Evolutionary conservation across 2,797 vertebrate genomes (phyloP), one percentile per base, ranked within the genome.

Genomic region (Danio choprae): DNA sequence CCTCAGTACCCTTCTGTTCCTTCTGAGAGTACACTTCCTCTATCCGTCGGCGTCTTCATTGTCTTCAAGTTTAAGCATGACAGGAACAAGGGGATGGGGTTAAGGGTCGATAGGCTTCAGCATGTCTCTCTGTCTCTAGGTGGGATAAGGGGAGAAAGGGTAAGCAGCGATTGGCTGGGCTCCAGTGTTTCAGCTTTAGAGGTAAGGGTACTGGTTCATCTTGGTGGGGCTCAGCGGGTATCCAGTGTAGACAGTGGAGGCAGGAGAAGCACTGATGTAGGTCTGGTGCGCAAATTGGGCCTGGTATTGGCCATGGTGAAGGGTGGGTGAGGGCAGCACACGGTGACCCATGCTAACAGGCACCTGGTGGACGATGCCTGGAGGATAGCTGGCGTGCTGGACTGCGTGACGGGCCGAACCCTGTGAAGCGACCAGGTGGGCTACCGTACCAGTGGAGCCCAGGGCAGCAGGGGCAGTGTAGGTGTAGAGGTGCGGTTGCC

Each of bases 191-290:
- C 86, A 86, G 90, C 89, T 94, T 91, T 94, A 95, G 96, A 99
- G 96, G 95, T 99, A 99, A 89, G 98, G 97, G 94, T 99, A 99
- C 94, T 99, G 98, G 95, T 98, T 99, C 91, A 99, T 97, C 96
- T 99, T 99, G 88, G 97, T 95, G 86, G 98, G 98, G 94, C 98
- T 99, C 95, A 99, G 93, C 41, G 97, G 97, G 92, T 98, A 99
- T 97, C 98, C 98, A 98, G 98, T 99, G 97, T 99, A 99, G 95
- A 99, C 97, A 50, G 97, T 93, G 89, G 98, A 98, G 90, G 96
- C 96, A 18, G 98, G 98, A 22, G 98, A 99, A 87, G 97, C 96
- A 91, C 96, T 99, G 95, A 99, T 98, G 91, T 98, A 99, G 85
- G 98, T 97, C 94, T 99, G 96, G 87, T 98, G 98, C 88, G 97